These are phyloP conservation scores for Hylia prasina DNA, from an alignment of 2,113 vertebrate genomes.

Conservation along the genomic window DNA sequence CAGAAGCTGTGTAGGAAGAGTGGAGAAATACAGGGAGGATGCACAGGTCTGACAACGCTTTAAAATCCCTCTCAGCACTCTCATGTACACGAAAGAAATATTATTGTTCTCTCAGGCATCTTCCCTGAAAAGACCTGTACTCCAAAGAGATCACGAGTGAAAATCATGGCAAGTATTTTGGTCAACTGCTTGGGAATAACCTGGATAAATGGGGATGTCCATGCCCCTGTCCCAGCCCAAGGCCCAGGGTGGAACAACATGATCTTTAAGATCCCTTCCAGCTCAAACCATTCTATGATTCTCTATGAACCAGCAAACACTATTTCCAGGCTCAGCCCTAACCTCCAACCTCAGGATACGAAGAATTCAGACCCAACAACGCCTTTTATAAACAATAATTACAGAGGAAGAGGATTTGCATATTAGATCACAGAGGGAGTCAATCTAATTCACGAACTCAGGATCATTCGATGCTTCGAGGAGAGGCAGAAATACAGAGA, in stretches of 20 bases:
- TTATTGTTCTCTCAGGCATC: background rate
- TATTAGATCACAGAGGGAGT: background rate
- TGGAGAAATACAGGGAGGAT: background rate
- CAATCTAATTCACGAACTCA: background rate
- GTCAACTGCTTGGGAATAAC: background rate
- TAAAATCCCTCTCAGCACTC: background rate
- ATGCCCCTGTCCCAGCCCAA: background rate
- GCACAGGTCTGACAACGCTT: background rate
- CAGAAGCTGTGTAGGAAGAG: background rate
- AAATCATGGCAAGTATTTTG: background rate
- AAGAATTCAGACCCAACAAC: background rate
- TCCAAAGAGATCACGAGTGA: rapidly evolving
- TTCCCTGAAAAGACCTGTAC: background rate
- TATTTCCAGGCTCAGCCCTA: background rate
- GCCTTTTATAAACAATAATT: background rate
- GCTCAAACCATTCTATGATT: background rate
- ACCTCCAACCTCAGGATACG: rapidly evolving
- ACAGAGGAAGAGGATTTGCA: background rate
- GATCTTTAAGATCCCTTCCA: background rate
- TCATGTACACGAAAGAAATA: background rate
- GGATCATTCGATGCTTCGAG: background rate
- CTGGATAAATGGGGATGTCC: background rate
- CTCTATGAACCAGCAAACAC: background rate
- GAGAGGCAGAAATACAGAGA: background rate
- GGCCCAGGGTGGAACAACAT: background rate